Evolutionary conservation across 1,140 invertebrate species (phyloP).

Genomic region (Drosophila rufa): DNA sequence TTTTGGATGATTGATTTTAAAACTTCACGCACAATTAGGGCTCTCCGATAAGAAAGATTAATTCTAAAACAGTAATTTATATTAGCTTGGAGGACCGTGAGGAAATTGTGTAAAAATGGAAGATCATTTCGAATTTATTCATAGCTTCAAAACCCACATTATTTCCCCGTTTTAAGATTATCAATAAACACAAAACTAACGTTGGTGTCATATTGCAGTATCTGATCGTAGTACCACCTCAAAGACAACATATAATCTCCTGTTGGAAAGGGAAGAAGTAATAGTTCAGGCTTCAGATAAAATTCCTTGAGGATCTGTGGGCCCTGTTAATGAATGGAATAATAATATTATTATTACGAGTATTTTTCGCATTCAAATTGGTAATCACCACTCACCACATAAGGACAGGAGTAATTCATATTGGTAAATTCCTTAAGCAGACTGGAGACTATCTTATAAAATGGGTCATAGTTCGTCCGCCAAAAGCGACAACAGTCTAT

Average conservation of each 20-base stretch:
- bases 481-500: slow-evolving; percentile 1
- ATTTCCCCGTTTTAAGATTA: neutral
- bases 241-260: neutral
- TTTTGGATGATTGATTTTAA: neutral
- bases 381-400: neutral
- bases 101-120: no score
- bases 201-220: neutral
- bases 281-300: neutral
- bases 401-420: slow-evolving; percentile 10
- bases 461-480: neutral
- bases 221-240: neutral
- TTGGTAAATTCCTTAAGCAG: neutral
- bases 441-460: neutral
- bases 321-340: neutral
- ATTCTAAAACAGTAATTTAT: neutral
- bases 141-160: neutral
- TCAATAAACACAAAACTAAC: neutral
- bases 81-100: neutral
- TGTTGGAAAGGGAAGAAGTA: neutral
- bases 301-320: neutral
- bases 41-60: no score
- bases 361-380: no score
- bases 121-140: neutral
- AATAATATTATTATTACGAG: neutral
- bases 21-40: neutral